phyloP scores from a whole-genome alignment of 2,113 vertebrate species.

The Pterocles burchelli region DNA sequence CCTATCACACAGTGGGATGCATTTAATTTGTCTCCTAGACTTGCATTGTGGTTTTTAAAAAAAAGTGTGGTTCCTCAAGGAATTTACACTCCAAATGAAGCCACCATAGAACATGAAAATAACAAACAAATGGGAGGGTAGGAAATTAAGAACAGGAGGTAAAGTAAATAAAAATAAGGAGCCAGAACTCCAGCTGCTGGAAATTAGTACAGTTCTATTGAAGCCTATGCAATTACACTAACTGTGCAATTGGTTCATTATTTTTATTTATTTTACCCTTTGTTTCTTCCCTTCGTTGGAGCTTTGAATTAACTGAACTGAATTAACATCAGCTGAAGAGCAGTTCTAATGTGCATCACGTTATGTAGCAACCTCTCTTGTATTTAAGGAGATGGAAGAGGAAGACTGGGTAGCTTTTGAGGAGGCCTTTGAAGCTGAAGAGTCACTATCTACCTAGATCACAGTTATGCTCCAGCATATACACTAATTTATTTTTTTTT shows the following conservation, averaged over 20 bases:
- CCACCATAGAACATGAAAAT: too few relatives aligned
- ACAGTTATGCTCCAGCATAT: background rate
- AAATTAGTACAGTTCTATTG: too few relatives aligned
- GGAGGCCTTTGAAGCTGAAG: background rate
- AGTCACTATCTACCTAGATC: background rate
- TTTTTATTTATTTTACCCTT: slow-evolving; percentile 46
- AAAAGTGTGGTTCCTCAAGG: too few relatives aligned
- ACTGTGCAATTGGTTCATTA: background rate
- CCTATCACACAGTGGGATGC: too few relatives aligned
- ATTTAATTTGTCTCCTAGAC: too few relatives aligned
- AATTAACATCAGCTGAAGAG: background rate
- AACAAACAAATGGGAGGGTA: too few relatives aligned
- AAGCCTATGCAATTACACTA: too few relatives aligned
- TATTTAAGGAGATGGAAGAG: background rate
- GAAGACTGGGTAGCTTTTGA: background rate
- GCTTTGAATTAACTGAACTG: background rate
- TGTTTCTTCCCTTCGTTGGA: background rate
- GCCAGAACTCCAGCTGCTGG: background rate
- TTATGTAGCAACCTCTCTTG: background rate
- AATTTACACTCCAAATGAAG: too few relatives aligned
- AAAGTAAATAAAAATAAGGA: slow-evolving; percentile 41
- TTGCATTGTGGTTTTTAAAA: too few relatives aligned
- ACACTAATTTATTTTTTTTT: accelerated
- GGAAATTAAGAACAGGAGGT: background rate
- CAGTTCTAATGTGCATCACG: background rate